phyloP scores from a whole-genome alignment of 2,888 invertebrate species.

The Pachliopta kotzebuea region DNA sequence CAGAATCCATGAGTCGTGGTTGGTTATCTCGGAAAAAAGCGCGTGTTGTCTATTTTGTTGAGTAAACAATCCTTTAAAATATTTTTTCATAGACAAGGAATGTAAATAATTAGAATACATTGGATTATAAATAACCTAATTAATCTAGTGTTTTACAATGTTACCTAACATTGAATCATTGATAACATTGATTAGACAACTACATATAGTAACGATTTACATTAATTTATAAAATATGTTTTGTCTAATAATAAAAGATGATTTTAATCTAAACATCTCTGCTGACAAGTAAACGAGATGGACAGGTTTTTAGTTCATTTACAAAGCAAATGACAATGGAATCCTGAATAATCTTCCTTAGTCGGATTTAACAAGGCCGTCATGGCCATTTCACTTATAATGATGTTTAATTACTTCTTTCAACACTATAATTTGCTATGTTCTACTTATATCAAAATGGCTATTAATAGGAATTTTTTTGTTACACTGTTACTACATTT shows the following conservation, averaged over 20 bases:
- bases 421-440: conserved; percentile 10
- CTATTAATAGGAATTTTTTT: too few relatives aligned
- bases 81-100: conserved; percentile 27
- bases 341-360: conserved; percentile 25
- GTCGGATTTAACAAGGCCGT: conserved; percentile 18
- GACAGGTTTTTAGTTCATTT: conserved; percentile 19
- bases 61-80: conserved; percentile 43
- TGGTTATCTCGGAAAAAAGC: conserved; percentile 40
- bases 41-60: conserved; percentile 43
- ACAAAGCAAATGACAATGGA: conserved; percentile 17
- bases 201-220: too few relatives aligned
- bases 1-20: conserved; percentile 61
- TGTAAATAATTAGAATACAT: conserved; percentile 40
- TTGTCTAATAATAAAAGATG: too few relatives aligned
- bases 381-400: conserved; percentile 25
- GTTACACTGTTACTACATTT: too few relatives aligned
- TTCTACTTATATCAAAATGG: too few relatives aligned
- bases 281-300: conserved; percentile 2
- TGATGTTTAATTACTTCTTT: conserved; percentile 8
- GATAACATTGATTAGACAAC: too few relatives aligned
- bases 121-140: conserved; percentile 1
- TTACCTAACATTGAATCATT: background rate
- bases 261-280: too few relatives aligned
- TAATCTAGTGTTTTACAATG: conserved; percentile 5
- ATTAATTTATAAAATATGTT: too few relatives aligned